phyloP scores from a whole-genome alignment of 2,113 vertebrate genomes.

The Grantiella picta region DNA sequence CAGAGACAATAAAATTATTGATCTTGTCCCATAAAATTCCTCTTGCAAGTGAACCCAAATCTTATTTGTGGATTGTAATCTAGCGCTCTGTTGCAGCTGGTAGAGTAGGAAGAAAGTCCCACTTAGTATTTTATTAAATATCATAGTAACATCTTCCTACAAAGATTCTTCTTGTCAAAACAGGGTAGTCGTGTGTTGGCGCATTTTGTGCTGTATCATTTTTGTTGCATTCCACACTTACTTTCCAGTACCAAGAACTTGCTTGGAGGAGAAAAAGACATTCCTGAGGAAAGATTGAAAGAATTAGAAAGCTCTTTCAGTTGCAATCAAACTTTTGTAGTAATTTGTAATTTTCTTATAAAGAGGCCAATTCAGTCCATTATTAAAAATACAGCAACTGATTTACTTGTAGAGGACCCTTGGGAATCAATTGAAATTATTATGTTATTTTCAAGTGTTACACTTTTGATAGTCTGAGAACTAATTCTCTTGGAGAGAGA shows the following conservation, averaged over 20 bases:
- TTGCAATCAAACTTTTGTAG: background rate
- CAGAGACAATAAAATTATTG: background rate
- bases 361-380: background rate
- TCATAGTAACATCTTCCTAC: conserved; percentile 41
- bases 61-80: background rate
- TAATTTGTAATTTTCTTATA: background rate
- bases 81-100: background rate
- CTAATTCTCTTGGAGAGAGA: background rate
- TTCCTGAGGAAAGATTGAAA: background rate
- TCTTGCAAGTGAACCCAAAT: background rate
- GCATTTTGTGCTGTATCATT: background rate
- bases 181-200: background rate
- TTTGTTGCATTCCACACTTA: background rate
- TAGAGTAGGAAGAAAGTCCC: background rate
- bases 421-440: background rate
- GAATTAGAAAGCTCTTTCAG: background rate
- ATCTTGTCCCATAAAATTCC: background rate
- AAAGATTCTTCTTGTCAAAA: conserved; percentile 1
- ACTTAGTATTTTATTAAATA: conserved; percentile 10
- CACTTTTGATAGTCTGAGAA: background rate
- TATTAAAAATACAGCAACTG: background rate
- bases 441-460: background rate
- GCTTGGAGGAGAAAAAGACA: background rate
- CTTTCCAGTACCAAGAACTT: background rate
- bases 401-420: background rate